Evolutionary conservation across 1,140 invertebrate species (phyloP), one percentile per base, ranked within the genome.

Genomic region (Nixonia krombeini): DNA sequence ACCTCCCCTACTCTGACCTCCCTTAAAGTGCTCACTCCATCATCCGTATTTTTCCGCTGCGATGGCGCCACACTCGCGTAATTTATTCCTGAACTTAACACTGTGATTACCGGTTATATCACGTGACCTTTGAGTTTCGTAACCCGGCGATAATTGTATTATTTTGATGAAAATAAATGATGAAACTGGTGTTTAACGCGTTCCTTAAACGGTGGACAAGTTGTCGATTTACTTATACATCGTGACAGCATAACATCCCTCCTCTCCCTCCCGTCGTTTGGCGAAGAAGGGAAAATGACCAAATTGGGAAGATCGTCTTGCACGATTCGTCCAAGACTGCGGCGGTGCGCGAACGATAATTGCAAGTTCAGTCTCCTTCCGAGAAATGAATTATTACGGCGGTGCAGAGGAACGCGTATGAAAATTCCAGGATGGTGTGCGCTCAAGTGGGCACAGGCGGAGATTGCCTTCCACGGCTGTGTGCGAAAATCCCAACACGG

Each of bases 381-480:
- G 38, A 63, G 65, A 63, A 69, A 44, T 69, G 65, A 69, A 58
- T 69, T 62, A 69, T 69, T 59, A 63, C 53, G 53, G 46, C 26
- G 58, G 13, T 53, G 53, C 45, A 37, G 4, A 50, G 26, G 41
- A 62, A 50, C 38, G 57, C 50, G 55, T 57, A 67, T 67, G 64
- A 61, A 67, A 61, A 61, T 67, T 38, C 21, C 33, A 25, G 9
- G 31, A 38, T 7, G 33, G 41, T 53, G 29, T 62, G 57, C 25
- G 57, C 5, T 1, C 7, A 16, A 7, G 26, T 51, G 17, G 47
- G 21, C 56, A 35, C 37, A 47, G 10, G 23, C 23, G 40, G 35
- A 62, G 53, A 58, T 58, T 65, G 56, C 31, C 42, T 8, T 10
- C 1, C 7, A n/a, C 7, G 44, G 0, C 35, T 52, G 57, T 51